phyloP scores from a whole-genome alignment of 2,797 vertebrate species.

The Choloepus didactylus region DNA sequence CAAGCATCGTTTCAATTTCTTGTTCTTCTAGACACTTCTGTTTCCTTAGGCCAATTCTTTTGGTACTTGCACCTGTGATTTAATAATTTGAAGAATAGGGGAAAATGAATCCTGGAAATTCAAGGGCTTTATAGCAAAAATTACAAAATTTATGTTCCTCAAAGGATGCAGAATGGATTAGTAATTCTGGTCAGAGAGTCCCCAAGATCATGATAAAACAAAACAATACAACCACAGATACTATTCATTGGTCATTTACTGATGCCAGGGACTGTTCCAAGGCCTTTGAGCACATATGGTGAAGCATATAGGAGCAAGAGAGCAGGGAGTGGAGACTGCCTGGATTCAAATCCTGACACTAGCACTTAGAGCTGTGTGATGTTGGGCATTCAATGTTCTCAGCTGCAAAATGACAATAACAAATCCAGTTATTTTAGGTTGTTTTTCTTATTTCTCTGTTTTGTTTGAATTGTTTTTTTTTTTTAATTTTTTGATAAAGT shows the following conservation, averaged over 20 bases:
- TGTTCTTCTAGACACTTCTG: slow-evolving; percentile 86
- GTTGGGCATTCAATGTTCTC: not conserved
- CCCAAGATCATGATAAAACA: not conserved
- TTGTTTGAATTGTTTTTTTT: too few species aligned
- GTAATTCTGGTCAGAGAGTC: not conserved
- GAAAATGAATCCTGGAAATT: slow-evolving; percentile 62
- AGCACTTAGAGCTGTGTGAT: not conserved
- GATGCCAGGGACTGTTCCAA: not conserved
- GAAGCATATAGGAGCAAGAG: not conserved
- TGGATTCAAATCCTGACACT: not conserved
- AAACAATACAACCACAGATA: not conserved
- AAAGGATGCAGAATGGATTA: not conserved
- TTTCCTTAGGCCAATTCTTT: slow-evolving; percentile 94
- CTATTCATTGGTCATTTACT: not conserved
- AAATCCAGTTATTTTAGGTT: not conserved
- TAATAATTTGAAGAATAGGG: slow-evolving; percentile 51
- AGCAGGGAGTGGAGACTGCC: fast-evolving
- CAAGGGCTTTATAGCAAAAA: slow-evolving; percentile 15
- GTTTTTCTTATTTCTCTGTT: too few species aligned
- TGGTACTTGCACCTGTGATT: slow-evolving; percentile 94
- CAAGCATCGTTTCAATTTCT: slow-evolving; percentile 63
- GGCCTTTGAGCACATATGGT: not conserved
- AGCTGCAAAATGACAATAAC: not conserved
- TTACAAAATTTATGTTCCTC: not conserved
- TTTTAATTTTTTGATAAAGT: too few species aligned